phyloP scores from a whole-genome alignment of 2,113 vertebrate genomes.

The Silurus asotus region DNA sequence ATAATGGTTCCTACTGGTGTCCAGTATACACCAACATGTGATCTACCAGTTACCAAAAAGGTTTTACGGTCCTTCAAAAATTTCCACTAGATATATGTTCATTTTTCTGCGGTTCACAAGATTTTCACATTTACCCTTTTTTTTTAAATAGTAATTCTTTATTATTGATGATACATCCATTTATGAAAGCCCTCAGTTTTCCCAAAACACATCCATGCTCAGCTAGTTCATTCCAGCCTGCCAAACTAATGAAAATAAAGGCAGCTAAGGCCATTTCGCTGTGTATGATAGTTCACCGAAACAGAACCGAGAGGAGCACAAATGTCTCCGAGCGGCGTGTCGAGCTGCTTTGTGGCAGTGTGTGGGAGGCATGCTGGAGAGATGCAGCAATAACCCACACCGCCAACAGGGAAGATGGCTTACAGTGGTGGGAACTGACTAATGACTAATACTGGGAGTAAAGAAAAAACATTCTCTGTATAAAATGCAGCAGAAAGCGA shows the following conservation, averaged over 20 bases:
- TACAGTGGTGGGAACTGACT: slow-evolving; percentile 19
- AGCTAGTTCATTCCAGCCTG: background rate
- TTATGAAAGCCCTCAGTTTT: background rate
- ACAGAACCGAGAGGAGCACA: slow-evolving; percentile 1
- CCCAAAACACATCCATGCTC: background rate
- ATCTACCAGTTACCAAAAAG: too few species aligned
- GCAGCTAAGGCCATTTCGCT: background rate
- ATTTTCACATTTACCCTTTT: background rate
- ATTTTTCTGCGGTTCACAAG: background rate
- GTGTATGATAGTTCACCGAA: background rate
- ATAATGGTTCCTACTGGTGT: too few species aligned
- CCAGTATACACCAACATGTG: too few species aligned
- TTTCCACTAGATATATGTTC: background rate
- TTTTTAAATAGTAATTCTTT: background rate
- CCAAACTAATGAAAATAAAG: slow-evolving; percentile 11
- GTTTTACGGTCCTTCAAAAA: too few species aligned
- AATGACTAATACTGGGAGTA: slow-evolving; percentile 16
- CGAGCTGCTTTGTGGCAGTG: slow-evolving; percentile 11
- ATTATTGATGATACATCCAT: background rate
- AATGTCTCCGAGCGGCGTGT: background rate
- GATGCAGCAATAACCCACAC: slow-evolving; percentile 34
- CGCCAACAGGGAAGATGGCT: slow-evolving; percentile 1
- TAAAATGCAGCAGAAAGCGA: background rate
- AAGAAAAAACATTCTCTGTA: background rate
- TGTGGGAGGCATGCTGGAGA: slow-evolving; percentile 29